Evolutionary conservation across 2,797 vertebrate genomes (phyloP).

Genomic region (Squalus acanthias): DNA sequence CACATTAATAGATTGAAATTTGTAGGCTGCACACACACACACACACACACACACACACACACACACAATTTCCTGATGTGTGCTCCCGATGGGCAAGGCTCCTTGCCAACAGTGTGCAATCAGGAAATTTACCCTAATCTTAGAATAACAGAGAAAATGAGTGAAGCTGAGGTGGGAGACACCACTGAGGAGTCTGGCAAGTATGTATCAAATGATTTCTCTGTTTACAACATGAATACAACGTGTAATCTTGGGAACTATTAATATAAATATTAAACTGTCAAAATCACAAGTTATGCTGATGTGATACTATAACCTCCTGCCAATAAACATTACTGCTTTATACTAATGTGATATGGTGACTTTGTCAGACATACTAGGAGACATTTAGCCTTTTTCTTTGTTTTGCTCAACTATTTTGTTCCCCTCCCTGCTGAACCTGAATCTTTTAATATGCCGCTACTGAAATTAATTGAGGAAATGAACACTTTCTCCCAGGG

Average conservation of each 20-base stretch:
- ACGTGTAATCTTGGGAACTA: not conserved
- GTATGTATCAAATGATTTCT: not conserved
- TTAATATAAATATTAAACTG: not conserved
- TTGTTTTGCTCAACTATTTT: not conserved
- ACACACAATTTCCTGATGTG: not conserved
- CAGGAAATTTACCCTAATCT: not conserved
- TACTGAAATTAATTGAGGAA: constrained; percentile 3
- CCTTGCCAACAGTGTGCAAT: not conserved
- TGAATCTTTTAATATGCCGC: not conserved
- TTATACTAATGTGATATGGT: not conserved
- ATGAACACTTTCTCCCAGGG: not conserved
- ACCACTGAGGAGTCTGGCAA: not conserved
- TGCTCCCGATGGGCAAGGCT: not conserved
- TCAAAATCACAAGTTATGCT: constrained; percentile 5
- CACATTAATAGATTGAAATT: not conserved
- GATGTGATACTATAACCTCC: not conserved
- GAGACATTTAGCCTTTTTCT: not conserved
- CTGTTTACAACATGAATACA: not conserved
- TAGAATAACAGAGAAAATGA: not conserved
- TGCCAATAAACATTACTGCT: constrained; percentile 10
- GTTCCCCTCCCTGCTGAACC: not conserved
- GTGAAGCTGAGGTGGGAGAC: not conserved
- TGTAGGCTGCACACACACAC: not conserved
- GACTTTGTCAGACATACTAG: not conserved
- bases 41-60: too few relatives aligned